These are phyloP conservation scores for Clostera curtula DNA, from an alignment of 2,888 invertebrate species.

Conservation along the genomic window DNA sequence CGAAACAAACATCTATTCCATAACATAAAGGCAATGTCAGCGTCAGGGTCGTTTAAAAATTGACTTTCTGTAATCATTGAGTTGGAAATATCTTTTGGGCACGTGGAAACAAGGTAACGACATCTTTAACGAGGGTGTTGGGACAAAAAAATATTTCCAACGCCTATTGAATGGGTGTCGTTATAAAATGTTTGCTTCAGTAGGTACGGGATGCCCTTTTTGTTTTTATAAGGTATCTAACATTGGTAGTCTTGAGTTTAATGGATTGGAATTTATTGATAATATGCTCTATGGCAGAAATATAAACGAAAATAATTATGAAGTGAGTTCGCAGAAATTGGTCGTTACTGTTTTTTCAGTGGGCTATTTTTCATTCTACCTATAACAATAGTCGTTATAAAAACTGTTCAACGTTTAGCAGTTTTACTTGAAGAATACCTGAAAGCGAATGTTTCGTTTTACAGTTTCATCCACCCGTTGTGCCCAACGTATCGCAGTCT, in stretches of 20 bases:
- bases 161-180: slow-evolving; percentile 33
- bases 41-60: slow-evolving; percentile 30
- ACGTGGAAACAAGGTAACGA: slow-evolving; percentile 29
- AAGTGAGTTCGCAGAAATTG: too few relatives aligned
- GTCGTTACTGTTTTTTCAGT: too few relatives aligned
- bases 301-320: too few relatives aligned
- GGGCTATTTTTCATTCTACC: too few relatives aligned
- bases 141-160: slow-evolving; percentile 29
- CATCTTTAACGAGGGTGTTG: slow-evolving; percentile 32
- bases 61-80: slow-evolving; percentile 29
- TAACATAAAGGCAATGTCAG: slow-evolving; percentile 14
- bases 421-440: too few relatives aligned
- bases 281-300: too few relatives aligned
- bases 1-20: not conserved
- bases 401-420: too few relatives aligned
- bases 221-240: slow-evolving; percentile 13
- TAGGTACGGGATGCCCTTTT: slow-evolving; percentile 22
- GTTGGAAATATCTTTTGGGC: slow-evolving; percentile 29
- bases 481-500: too few relatives aligned
- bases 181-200: slow-evolving; percentile 37
- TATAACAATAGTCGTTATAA: too few relatives aligned
- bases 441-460: too few relatives aligned
- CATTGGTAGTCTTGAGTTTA: slow-evolving; percentile 3
- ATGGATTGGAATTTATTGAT: too few relatives aligned
- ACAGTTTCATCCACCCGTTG: too few relatives aligned